Percentiles rank a stretch among this genome's conserved stretches.
phyloP scores from a whole-genome alignment of 2,888 invertebrate species.

The Erebia epiphron region DNA sequence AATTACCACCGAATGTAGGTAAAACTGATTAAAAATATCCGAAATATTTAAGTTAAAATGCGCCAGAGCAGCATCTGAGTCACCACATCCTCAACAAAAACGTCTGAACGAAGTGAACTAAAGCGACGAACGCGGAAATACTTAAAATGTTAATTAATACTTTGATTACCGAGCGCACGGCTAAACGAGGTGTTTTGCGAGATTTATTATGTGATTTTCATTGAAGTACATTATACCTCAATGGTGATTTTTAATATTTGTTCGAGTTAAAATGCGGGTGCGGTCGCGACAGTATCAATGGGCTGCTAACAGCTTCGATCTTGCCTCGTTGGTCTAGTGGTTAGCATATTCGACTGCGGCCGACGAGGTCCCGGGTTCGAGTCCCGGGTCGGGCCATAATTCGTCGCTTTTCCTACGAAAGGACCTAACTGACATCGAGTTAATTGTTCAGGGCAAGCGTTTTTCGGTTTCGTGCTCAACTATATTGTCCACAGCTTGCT shows the following conservation, averaged over 20 bases:
- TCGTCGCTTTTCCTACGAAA: too few relatives aligned
- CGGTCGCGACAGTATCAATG: background rate
- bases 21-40: background rate
- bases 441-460: too few relatives aligned
- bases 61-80: background rate
- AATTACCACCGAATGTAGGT: background rate
- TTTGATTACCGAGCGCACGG: background rate
- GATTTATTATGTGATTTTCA: slow-evolving; percentile 7
- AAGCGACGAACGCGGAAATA: slow-evolving; percentile 15
- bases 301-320: too few relatives aligned
- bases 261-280: background rate
- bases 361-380: too few relatives aligned
- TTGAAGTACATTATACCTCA: too few relatives aligned
- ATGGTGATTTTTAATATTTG: too few relatives aligned
- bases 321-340: too few relatives aligned
- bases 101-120: background rate
- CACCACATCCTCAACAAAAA: slow-evolving; percentile 17
- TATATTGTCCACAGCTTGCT: too few relatives aligned
- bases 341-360: too few relatives aligned
- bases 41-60: background rate
- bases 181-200: background rate
- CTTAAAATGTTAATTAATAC: slow-evolving; percentile 17
- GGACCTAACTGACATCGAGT: too few relatives aligned
- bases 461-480: too few relatives aligned
- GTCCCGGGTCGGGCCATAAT: too few relatives aligned